Base-by-base conservation (phyloP, 2,797 vertebrate species). In the Platyrinchus mystaceus region DNA sequence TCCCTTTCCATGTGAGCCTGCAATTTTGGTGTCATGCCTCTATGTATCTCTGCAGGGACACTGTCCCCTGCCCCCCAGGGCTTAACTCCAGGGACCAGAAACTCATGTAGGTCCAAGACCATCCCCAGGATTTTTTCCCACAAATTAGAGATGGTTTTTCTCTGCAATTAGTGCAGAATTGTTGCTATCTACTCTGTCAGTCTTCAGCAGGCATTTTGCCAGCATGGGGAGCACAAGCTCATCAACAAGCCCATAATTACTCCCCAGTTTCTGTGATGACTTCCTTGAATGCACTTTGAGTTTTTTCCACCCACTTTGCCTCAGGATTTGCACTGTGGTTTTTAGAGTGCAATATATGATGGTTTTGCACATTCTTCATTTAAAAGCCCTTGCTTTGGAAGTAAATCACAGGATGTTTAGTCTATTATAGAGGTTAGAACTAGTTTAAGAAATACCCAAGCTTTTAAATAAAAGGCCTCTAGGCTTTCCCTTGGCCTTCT, bases 281-380 rank as follows among this genome's bases (percentile, higher is more conserved):
- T 92, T 94, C 84, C 74, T 86, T 70, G 32, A 79, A 19, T 39
- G 67, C 17, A 13, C 47, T 94, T 87, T 79, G 47, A 14, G 15
- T 69, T 37, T n/a, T 88, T 44, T 13, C 14, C 12, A 37, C 46
- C 16, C 7, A 1, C 21, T 93, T 50, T 73, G 76, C 78, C 89
- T 84, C 79, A 34, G 82, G 89, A 86, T 81, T 85, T 84, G 37
- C 59, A 1, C 15, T 94, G 82, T 90, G 89, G 62, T 44, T 96
- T 86, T 69, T 30, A 62, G 60, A 63, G n/a, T 41, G 59, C 64
- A 66, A 1, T 21, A 2, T 21, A 30, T 47, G 39, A 81, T 69
- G 37, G 17, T 12, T 73, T 59, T 94, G 49, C 43, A 21, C 0
- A 1, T 81, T 90, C 50, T 37, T 87, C 43, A 73, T 80, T 55